Conservation (phyloP, 2,113 vertebrate genomes). For the Lasiurus cinereus region DNA sequence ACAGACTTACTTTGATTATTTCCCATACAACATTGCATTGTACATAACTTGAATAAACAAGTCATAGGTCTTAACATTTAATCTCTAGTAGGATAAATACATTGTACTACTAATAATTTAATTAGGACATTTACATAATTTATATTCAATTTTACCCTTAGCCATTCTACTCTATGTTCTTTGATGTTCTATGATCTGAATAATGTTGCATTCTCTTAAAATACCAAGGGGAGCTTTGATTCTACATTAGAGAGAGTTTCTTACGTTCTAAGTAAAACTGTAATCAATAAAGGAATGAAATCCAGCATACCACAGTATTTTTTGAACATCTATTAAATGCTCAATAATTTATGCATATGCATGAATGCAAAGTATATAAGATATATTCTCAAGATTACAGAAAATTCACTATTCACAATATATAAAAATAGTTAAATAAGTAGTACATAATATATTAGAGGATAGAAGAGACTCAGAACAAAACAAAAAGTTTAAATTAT, state of each 20-base stretch:
- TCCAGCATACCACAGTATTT: neutral
- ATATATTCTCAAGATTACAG: neutral
- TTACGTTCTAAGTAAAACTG: conserved; percentile 13
- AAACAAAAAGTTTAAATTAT: neutral
- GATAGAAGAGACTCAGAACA: neutral
- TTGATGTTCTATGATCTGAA: neutral
- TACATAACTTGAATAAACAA: neutral
- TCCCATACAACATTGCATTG: neutral
- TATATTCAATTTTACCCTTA: neutral
- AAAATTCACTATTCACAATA: neutral
- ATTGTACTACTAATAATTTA: neutral
- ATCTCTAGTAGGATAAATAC: neutral
- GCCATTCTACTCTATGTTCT: neutral
- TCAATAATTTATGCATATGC: neutral
- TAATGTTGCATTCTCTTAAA: neutral
- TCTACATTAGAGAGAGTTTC: neutral
- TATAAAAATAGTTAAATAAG: neutral
- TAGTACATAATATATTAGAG: neutral
- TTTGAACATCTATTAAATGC: neutral
- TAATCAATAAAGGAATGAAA: neutral
- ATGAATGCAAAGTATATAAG: neutral
- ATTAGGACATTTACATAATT: neutral
- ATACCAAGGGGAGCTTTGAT: neutral
- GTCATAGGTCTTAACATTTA: neutral
- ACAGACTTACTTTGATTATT: neutral